A percentile compares a stretch with the other conserved stretches of the same genome.
These are phyloP conservation scores for Alauda arvensis DNA, from an alignment of 2,797 vertebrate genomes.

Conservation along the genomic window DNA sequence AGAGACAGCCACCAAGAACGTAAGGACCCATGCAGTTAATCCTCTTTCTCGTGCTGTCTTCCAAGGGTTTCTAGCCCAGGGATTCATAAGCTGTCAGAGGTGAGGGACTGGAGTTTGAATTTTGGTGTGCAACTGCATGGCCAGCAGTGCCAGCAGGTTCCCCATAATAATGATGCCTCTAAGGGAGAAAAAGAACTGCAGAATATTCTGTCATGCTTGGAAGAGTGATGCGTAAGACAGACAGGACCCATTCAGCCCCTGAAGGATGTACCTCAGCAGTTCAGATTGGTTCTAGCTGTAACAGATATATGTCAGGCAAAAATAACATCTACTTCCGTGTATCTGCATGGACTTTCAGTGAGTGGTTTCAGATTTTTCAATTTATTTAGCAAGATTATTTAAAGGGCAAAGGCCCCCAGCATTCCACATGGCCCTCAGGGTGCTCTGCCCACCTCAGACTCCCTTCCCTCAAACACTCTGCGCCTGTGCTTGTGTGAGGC, in stretches of 20 bases:
- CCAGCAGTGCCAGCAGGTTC: neutral
- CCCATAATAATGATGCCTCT: neutral
- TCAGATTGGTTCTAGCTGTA: neutral
- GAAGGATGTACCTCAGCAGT: rapidly evolving
- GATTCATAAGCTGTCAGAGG: neutral
- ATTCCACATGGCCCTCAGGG: rapidly evolving
- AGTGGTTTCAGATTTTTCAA: neutral
- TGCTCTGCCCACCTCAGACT: too few species aligned
- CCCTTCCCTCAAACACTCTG: neutral
- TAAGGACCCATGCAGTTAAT: neutral
- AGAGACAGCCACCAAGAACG: rapidly evolving
- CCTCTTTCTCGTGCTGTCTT: neutral
- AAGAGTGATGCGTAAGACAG: rapidly evolving
- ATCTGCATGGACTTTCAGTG: neutral
- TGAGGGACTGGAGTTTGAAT: neutral
- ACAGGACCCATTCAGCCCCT: neutral
- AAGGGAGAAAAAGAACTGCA: neutral
- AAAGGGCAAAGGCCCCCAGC: neutral
- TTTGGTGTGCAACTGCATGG: rapidly evolving
- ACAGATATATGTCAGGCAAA: rapidly evolving
- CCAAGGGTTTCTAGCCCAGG: neutral
- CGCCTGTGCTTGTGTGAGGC: too few species aligned
- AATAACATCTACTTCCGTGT: neutral
- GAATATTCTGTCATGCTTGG: neutral
- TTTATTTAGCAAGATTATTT: neutral